Conservation (phyloP, 2,888 invertebrate species). For the Polyommatus icarus region DNA sequence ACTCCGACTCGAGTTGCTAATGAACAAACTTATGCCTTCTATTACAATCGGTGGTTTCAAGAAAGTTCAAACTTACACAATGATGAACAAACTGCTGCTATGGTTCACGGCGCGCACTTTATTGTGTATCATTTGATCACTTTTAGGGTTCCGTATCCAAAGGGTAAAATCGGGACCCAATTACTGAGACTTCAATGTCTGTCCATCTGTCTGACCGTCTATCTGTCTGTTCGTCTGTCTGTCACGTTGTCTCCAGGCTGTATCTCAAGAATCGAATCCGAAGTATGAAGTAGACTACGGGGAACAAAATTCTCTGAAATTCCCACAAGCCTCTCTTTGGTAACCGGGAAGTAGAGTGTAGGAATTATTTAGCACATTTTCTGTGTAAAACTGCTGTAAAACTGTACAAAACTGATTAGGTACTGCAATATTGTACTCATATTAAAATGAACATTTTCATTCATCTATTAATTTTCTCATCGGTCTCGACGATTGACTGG, state of each 20-base stretch:
- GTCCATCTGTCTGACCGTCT: no score
- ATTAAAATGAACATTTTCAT: neutral
- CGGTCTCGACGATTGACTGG: neutral
- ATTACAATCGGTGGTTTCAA: neutral
- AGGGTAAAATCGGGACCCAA: no score
- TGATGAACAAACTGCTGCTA: neutral
- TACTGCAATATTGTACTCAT: neutral
- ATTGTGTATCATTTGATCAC: no score
- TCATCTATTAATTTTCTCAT: neutral
- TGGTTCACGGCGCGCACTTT: neutral
- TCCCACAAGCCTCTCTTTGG: neutral
- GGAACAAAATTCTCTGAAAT: no score
- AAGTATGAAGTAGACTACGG: no score
- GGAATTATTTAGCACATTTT: no score
- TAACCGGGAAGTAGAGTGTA: no score
- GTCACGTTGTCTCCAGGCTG: no score
- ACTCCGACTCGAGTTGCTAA: neutral
- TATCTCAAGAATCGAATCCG: no score
- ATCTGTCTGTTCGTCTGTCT: no score
- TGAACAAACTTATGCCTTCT: neutral
- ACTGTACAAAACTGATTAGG: neutral
- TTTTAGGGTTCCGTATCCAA: no score
- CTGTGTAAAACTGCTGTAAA: neutral
- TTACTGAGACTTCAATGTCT: no score
- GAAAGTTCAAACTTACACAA: neutral